phyloP scores from a whole-genome alignment of 2,113 vertebrate species.

The Myotis yumanensis region DNA sequence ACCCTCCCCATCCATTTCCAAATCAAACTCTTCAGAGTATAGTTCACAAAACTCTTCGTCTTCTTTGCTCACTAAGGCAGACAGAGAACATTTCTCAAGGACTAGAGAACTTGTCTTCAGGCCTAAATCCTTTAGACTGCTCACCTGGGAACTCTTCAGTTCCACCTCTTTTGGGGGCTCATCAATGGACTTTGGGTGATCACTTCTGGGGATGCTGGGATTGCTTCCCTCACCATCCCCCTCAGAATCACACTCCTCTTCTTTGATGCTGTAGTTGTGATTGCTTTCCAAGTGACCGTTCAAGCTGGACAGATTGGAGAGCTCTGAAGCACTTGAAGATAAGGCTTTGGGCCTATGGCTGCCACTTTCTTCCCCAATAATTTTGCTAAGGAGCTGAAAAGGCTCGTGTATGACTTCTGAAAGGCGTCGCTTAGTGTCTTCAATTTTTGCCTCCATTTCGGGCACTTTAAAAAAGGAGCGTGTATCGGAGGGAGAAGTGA shows the following conservation, averaged over 20 bases:
- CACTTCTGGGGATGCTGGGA: constrained; percentile 72
- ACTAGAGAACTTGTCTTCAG: constrained; percentile 85
- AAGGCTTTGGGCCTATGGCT: constrained; percentile 93
- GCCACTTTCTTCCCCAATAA: constrained; percentile 96
- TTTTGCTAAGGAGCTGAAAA: constrained; percentile 97
- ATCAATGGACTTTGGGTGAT: constrained; percentile 77
- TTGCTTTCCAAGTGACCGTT: constrained; percentile 95
- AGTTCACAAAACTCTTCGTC: constrained; percentile 98
- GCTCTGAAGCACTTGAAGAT: constrained; percentile 96
- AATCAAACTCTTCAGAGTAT: constrained; percentile 93
- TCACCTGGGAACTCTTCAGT: constrained; percentile 66
- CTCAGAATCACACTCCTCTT: constrained; percentile 93
- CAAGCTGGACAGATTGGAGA: constrained; percentile 89
- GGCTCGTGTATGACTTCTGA: constrained; percentile 98
- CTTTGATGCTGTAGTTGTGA: constrained; percentile 97
- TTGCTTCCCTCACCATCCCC: constrained; percentile 84
- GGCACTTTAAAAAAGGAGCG: constrained; percentile 99
- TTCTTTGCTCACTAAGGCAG: constrained; percentile 93
- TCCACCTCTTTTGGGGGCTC: constrained; percentile 79
- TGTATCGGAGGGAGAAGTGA: constrained; percentile 93
- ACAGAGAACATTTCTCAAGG: constrained; percentile 94
- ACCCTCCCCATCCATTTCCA: constrained; percentile 89
- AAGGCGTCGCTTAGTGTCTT: constrained; percentile 96
- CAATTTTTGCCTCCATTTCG: constrained; percentile 98
- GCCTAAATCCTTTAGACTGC: constrained; percentile 82